phyloP scores from a whole-genome alignment of 2,797 vertebrate species.

The Pygocentrus nattereri region DNA sequence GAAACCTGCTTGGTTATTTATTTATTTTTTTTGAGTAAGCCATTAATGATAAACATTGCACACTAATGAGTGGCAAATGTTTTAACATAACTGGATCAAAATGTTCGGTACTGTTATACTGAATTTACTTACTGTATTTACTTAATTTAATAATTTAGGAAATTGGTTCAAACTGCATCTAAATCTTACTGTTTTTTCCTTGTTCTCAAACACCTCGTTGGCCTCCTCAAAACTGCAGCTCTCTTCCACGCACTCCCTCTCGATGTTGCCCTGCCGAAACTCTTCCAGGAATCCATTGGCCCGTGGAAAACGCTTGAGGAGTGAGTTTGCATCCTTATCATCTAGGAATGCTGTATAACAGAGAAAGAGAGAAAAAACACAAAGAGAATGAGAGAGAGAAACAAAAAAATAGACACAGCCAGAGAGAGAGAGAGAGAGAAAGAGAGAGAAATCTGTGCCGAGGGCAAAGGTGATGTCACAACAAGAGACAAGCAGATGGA shows the following conservation, averaged over 20 bases:
- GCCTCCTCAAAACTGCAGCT: slow-evolving; percentile 91
- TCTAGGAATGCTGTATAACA: slow-evolving; percentile 80
- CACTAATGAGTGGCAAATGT: neutral
- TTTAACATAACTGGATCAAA: neutral
- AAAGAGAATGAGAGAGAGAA: neutral
- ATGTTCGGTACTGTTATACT: neutral
- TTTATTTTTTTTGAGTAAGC: no score
- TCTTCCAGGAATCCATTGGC: slow-evolving; percentile 89
- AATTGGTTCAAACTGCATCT: neutral
- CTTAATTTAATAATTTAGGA: neutral
- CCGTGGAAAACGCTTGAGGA: slow-evolving; percentile 84
- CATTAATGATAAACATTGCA: no score
- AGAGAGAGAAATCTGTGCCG: neutral
- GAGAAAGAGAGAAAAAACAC: neutral
- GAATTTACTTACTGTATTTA: neutral
- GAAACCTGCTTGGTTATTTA: no score
- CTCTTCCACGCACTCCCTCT: slow-evolving; percentile 88
- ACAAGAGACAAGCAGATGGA: neutral
- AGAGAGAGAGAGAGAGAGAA: neutral
- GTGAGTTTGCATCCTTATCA: slow-evolving; percentile 81
- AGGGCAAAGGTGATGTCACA: slow-evolving; percentile 21
- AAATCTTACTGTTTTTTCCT: slow-evolving; percentile 83
- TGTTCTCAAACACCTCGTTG: slow-evolving; percentile 89
- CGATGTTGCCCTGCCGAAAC: slow-evolving; percentile 85
- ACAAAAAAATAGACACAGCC: neutral